Evolutionary conservation across 2,113 vertebrate species (phyloP).

Genomic region (Phaethon lepturus): DNA sequence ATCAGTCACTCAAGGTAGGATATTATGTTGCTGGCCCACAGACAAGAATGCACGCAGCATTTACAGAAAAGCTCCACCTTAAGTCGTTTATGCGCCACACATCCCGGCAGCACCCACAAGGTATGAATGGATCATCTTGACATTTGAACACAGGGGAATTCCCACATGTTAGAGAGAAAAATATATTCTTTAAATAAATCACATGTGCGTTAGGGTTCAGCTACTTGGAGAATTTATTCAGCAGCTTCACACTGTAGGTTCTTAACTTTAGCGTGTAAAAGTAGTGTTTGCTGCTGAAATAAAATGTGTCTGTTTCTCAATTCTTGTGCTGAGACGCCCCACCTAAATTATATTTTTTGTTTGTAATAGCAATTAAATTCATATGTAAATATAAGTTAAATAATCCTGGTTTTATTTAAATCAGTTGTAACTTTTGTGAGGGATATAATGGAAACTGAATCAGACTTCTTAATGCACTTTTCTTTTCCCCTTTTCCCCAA

Average conservation of each 20-base stretch:
- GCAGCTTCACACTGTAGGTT: not conserved
- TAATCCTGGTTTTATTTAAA: not conserved
- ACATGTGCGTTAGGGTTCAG: not conserved
- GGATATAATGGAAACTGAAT: not conserved
- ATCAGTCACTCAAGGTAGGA: not conserved
- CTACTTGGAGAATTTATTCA: not conserved
- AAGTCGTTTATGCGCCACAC: not conserved
- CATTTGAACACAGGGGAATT: not conserved
- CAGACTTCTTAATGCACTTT: not conserved
- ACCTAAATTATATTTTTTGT: not conserved
- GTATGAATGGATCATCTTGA: not conserved
- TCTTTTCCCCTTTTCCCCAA: not conserved
- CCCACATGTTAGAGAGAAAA: not conserved
- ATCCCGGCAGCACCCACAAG: not conserved
- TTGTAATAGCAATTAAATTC: not conserved
- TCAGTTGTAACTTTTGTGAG: not conserved
- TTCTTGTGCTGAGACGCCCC: not conserved
- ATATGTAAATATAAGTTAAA: not conserved
- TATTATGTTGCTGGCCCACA: not conserved
- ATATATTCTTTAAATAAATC: not conserved
- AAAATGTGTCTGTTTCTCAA: not conserved
- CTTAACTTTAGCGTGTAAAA: not conserved
- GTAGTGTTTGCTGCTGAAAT: constrained; percentile 29
- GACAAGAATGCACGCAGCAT: not conserved
- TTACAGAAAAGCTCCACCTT: not conserved